These are phyloP conservation scores for Byasa hedistus DNA, from an alignment of 2,888 invertebrate genomes.

Conservation along the genomic window DNA sequence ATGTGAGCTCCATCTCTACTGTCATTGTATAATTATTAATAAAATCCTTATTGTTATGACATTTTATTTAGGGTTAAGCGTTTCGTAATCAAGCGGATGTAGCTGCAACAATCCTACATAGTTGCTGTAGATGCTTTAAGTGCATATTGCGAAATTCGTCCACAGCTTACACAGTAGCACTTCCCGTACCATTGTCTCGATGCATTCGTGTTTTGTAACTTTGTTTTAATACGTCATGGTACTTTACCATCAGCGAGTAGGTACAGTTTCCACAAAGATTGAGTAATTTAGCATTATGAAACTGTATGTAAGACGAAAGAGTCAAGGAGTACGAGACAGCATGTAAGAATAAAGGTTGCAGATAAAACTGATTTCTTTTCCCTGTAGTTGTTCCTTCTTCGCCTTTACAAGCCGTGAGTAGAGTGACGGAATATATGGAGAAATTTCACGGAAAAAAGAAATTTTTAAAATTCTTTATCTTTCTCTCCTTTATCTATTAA, in stretches of 20 bases:
- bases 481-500: no score
- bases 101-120: conserved; percentile 34
- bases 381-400: no score
- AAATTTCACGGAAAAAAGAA: no score
- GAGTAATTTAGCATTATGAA: conserved; percentile 11
- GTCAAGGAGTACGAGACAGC: no score
- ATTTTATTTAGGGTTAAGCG: neutral
- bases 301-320: neutral
- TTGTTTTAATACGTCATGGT: conserved; percentile 50
- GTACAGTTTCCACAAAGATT: conserved; percentile 36
- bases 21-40: no score
- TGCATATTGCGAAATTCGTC: conserved; percentile 54
- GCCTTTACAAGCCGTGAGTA: no score
- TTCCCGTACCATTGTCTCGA: conserved; percentile 64
- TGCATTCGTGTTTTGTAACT: conserved; percentile 59
- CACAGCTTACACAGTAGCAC: conserved; percentile 45
- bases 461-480: no score
- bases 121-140: conserved; percentile 39
- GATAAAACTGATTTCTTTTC: no score
- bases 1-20: neutral
- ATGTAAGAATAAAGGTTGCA: no score
- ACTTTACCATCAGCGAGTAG: conserved; percentile 47
- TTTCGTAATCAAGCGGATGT: conserved; percentile 44
- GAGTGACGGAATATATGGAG: no score
- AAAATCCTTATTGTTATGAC: neutral